Conservation (phyloP, 2,797 vertebrate species). For the Peromyscus eremicus region DNA sequence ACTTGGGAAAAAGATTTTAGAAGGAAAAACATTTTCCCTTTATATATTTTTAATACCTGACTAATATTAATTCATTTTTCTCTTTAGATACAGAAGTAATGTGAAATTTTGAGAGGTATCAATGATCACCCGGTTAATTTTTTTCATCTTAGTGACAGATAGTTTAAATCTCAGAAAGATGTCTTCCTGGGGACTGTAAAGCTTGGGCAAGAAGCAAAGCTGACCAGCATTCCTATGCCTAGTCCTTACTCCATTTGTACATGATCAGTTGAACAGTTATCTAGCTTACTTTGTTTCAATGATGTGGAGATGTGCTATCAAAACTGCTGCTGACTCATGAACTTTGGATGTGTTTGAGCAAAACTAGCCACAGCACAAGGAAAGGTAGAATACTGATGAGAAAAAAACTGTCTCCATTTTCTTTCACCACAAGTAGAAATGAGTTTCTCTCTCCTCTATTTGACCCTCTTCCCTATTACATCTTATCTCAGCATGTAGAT, state of each 20-base stretch:
- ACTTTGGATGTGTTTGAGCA: background rate
- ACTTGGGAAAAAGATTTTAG: background rate
- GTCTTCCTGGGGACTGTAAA: background rate
- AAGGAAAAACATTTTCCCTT: background rate
- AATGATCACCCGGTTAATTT: background rate
- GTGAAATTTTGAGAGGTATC: background rate
- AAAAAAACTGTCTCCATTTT: background rate
- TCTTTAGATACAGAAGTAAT: background rate
- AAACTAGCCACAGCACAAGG: background rate
- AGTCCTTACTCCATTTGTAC: background rate
- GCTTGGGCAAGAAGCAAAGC: background rate
- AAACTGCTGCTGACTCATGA: constrained; percentile 2
- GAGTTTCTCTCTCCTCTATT: background rate
- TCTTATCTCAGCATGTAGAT: background rate
- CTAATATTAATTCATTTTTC: background rate
- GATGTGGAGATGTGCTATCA: background rate
- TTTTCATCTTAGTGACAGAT: background rate
- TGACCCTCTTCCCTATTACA: background rate
- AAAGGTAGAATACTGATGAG: background rate
- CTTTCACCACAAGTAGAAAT: background rate
- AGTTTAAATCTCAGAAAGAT: background rate
- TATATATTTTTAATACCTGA: background rate
- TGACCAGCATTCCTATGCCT: background rate
- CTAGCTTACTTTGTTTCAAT: background rate
- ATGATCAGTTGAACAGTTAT: background rate